Evolutionary conservation across 2,888 invertebrate species (phyloP).

Genomic region (Petrolisthes manimaculis): DNA sequence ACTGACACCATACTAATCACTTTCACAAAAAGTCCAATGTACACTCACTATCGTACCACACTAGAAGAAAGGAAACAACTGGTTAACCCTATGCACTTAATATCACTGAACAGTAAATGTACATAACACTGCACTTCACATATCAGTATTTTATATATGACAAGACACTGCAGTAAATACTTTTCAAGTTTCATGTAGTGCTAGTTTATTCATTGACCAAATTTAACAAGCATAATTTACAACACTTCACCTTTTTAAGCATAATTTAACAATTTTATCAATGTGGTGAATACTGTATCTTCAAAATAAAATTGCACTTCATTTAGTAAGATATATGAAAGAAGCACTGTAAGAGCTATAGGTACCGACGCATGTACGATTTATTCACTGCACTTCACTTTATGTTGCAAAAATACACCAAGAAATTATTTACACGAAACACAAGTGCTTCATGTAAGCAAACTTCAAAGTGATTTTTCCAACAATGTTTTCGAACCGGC

Average conservation of each 20-base stretch:
- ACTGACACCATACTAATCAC: conserved; percentile 25
- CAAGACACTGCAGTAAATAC: conserved; percentile 15
- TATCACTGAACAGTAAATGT: conserved; percentile 17
- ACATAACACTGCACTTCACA: conserved; percentile 15
- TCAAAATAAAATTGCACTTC: conserved; percentile 42
- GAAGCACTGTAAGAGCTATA: conserved; percentile 42
- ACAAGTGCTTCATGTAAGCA: conserved; percentile 9
- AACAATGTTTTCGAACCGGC: background rate
- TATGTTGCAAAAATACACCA: background rate
- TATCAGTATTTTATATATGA: background rate
- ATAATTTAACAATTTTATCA: conserved; percentile 30
- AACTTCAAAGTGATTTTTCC: conserved; percentile 6
- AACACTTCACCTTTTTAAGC: conserved; percentile 33
- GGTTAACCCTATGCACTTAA: conserved; percentile 2
- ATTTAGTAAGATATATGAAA: conserved; percentile 56
- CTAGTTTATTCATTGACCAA: conserved; percentile 3
- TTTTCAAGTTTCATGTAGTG: conserved; percentile 28
- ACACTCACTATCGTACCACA: conserved; percentile 37
- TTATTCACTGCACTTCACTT: conserved; percentile 53
- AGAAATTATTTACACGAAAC: background rate
- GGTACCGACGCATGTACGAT: background rate
- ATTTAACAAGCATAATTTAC: conserved; percentile 31
- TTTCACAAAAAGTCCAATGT: conserved; percentile 13
- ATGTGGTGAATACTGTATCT: conserved; percentile 57
- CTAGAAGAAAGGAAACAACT: background rate